Conservation (phyloP, 2,888 invertebrate species). For the Palloptera scutellata region DNA sequence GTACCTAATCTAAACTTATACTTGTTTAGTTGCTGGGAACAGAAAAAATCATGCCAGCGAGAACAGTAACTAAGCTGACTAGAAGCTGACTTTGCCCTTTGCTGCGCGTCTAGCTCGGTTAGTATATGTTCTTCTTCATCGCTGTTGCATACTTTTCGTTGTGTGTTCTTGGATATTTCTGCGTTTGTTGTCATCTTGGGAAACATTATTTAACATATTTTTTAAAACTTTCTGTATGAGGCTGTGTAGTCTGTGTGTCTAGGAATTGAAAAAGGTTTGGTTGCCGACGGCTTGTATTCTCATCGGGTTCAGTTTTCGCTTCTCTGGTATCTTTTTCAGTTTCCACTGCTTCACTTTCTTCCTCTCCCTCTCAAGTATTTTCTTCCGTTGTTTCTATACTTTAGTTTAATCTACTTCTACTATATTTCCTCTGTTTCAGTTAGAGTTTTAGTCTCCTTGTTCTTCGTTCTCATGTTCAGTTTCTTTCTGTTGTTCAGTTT, state of each 20-base stretch:
- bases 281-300: no score
- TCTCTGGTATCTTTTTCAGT: background rate
- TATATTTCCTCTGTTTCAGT: background rate
- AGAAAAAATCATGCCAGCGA: background rate
- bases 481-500: background rate
- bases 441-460: no score
- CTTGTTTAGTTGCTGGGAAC: background rate
- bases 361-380: background rate
- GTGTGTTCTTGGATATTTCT: background rate
- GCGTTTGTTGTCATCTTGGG: constrained; percentile 4
- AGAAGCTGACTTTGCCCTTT: no score
- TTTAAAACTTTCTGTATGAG: background rate
- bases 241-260: background rate
- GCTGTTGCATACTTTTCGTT: background rate
- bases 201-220: constrained; percentile 9
- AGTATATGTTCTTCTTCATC: background rate
- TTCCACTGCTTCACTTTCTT: background rate
- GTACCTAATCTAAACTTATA: background rate
- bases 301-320: background rate
- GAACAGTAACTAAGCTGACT: background rate
- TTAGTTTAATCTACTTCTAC: background rate
- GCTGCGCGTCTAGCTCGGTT: background rate
- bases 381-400: background rate
- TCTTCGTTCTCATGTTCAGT: background rate
- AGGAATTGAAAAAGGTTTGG: no score